Evolutionary conservation across 2,888 invertebrate genomes (phyloP).

Genomic region (Rhopalosiphum nymphaeae): DNA sequence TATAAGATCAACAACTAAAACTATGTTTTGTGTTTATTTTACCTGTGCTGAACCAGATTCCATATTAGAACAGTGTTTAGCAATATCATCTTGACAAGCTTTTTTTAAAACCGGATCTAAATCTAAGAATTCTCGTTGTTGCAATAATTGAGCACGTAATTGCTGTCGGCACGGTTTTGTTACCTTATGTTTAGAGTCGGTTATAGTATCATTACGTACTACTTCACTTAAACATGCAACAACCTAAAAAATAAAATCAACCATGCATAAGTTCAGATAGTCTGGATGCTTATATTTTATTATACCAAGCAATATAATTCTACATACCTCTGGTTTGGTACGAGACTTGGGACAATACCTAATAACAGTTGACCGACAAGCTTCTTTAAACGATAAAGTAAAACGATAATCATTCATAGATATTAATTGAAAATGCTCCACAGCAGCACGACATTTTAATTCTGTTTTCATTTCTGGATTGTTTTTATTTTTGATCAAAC

Average conservation of each 20-base stretch:
- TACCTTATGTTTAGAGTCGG: slow-evolving; percentile 81
- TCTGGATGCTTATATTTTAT: neutral
- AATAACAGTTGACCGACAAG: slow-evolving; percentile 86
- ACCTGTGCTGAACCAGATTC: slow-evolving; percentile 77
- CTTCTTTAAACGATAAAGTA: slow-evolving; percentile 93
- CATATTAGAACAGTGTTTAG: slow-evolving; percentile 75
- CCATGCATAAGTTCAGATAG: neutral
- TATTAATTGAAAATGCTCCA: slow-evolving; percentile 97
- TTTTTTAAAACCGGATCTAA: slow-evolving; percentile 87
- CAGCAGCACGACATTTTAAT: slow-evolving; percentile 88
- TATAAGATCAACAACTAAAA: neutral
- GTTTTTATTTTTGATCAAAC: slow-evolving; percentile 92
- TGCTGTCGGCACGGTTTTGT: slow-evolving; percentile 92
- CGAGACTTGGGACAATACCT: slow-evolving; percentile 77
- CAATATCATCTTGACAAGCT: slow-evolving; percentile 85
- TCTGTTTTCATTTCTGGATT: slow-evolving; percentile 84
- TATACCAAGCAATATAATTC: neutral
- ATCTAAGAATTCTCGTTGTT: slow-evolving; percentile 89
- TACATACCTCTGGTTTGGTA: slow-evolving; percentile 75
- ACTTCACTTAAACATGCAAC: slow-evolving; percentile 90
- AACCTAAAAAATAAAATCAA: slow-evolving; percentile 68
- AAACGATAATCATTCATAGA: slow-evolving; percentile 94
- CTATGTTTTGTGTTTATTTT: slow-evolving; percentile 67
- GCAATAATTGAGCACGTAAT: slow-evolving; percentile 89
- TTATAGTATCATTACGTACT: slow-evolving; percentile 89